phyloP scores from a whole-genome alignment of 2,888 invertebrate species.

The Agelastica alni region DNA sequence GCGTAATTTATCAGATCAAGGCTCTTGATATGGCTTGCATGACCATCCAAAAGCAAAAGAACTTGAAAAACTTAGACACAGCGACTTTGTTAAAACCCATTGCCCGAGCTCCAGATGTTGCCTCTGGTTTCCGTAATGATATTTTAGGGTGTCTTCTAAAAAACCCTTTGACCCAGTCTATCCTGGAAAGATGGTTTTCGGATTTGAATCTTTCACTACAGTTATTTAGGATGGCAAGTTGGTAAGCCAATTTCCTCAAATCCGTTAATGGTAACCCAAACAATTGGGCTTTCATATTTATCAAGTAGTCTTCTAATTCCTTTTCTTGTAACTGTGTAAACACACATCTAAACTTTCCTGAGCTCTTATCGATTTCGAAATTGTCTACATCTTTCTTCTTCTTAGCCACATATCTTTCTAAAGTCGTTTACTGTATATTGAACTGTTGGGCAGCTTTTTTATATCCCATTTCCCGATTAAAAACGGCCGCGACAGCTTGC shows the following conservation, averaged over 20 bases:
- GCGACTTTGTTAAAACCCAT: too few relatives aligned
- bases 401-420: slow-evolving; percentile 18
- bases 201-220: neutral
- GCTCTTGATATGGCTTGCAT: too few relatives aligned
- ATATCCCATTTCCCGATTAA: slow-evolving; percentile 19
- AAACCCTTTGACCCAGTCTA: neutral
- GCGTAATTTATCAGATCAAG: too few relatives aligned
- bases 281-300: neutral
- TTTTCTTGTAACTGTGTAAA: neutral
- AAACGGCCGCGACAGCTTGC: slow-evolving; percentile 7
- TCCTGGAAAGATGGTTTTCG: neutral
- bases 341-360: neutral
- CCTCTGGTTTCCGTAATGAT: too few relatives aligned
- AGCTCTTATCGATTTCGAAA: neutral
- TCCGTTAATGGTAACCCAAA: neutral
- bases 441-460: slow-evolving; percentile 13
- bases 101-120: too few relatives aligned
- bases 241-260: neutral
- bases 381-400: neutral
- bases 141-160: neutral
- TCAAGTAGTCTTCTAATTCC: neutral
- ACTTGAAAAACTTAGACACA: neutral
- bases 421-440: slow-evolving; percentile 17
- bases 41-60: neutral
- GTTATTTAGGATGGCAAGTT: neutral